phyloP scores from a whole-genome alignment of 2,113 vertebrate species.

The Carassius auratus region DNA sequence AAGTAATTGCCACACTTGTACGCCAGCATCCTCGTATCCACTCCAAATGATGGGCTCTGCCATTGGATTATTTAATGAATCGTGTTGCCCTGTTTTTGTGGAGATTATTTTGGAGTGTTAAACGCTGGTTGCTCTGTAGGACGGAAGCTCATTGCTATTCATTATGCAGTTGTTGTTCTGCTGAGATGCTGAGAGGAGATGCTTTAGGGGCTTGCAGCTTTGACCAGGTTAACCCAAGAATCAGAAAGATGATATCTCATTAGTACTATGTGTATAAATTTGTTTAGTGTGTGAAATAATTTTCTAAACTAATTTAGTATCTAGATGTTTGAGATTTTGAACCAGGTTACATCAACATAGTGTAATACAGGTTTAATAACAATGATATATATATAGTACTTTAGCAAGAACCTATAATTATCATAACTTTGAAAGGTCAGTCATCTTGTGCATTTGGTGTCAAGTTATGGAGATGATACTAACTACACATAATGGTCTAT shows the following conservation, averaged over 20 bases:
- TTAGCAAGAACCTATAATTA: background rate
- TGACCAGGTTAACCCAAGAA: constrained; percentile 26
- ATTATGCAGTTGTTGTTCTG: constrained; percentile 43
- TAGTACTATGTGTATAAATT: background rate
- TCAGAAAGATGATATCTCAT: constrained; percentile 11
- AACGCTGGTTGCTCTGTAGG: constrained; percentile 43
- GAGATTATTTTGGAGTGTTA: constrained; percentile 43
- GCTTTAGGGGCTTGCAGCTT: constrained; percentile 9
- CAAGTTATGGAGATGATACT: background rate
- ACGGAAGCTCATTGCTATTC: constrained; percentile 53
- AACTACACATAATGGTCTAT: background rate
- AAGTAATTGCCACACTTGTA: constrained; percentile 56
- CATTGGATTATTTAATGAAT: constrained; percentile 59
- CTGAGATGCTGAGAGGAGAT: constrained; percentile 34
- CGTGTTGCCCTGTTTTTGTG: constrained; percentile 37
- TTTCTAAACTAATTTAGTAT: background rate
- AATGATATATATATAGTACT: background rate
- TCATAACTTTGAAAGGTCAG: background rate
- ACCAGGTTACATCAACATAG: background rate
- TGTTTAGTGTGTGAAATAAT: background rate
- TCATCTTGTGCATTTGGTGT: background rate
- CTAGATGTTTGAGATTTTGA: background rate
- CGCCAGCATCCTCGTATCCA: constrained; percentile 42
- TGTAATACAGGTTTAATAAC: background rate
- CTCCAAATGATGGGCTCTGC: constrained; percentile 56